Conservation (phyloP, 2,888 invertebrate species). For the Amaurobius ferox region DNA sequence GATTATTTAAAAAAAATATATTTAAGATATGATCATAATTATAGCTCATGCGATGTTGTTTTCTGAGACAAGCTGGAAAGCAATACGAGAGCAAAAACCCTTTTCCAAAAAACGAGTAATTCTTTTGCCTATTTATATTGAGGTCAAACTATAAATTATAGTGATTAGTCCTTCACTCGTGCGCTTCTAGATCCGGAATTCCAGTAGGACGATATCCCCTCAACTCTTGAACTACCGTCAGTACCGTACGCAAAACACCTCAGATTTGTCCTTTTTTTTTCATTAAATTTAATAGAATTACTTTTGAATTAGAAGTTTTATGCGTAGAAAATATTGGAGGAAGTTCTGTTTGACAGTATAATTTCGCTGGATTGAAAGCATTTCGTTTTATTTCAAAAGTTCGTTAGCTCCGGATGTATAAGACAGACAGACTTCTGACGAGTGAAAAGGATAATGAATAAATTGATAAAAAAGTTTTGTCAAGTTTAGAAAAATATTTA, state of each 20-base stretch:
- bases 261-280: too few species aligned
- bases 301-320: too few species aligned
- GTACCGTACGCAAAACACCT: background rate
- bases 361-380: too few species aligned
- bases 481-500: too few species aligned
- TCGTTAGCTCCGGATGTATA: too few species aligned
- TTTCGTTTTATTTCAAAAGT: too few species aligned
- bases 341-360: too few species aligned
- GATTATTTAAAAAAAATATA: background rate
- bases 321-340: too few species aligned
- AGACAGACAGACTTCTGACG: too few species aligned
- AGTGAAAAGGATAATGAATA: too few species aligned
- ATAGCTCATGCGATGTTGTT: background rate
- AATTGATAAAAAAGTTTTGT: too few species aligned
- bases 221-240: background rate
- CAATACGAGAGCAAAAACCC: background rate
- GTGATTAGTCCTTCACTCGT: constrained; percentile 3
- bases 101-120: background rate
- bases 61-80: background rate
- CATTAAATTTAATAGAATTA: too few species aligned
- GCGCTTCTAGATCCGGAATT: constrained; percentile 1
- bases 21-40: constrained; percentile 1
- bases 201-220: background rate
- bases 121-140: background rate
- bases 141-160: constrained; percentile 4